A percentile compares a stretch with the other conserved stretches of the same genome.
phyloP scores from a whole-genome alignment of 2,797 vertebrate genomes.

The Intellagama lesueurii region DNA sequence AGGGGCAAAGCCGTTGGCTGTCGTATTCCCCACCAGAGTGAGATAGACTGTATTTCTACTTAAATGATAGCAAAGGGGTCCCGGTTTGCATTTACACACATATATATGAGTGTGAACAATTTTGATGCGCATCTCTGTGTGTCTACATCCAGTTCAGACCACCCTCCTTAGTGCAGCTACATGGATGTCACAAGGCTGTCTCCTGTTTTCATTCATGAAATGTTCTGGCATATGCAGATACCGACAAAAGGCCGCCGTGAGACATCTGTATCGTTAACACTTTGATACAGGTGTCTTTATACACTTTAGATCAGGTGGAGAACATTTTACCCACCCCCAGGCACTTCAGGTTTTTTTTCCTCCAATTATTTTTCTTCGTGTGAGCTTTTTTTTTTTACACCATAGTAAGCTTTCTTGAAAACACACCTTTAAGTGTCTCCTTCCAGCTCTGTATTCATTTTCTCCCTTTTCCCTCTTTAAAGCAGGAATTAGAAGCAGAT shows the following conservation, averaged over 20 bases:
- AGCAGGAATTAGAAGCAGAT: not conserved
- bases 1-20: too few species aligned
- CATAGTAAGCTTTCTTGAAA: constrained; percentile 3
- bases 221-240: not conserved
- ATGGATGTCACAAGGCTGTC: too few species aligned
- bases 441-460: not conserved
- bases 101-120: too few species aligned
- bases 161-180: too few species aligned
- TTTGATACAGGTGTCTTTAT: too few species aligned
- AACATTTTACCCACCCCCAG: constrained; percentile 17
- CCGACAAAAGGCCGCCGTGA: not conserved
- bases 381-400: not conserved
- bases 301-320: not conserved
- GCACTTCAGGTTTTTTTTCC: not conserved
- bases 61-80: too few species aligned
- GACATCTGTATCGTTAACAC: constrained; percentile 4
- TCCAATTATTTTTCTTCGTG: not conserved
- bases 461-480: not conserved
- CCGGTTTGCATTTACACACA: too few species aligned
- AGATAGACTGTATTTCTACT: too few species aligned
- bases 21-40: too few species aligned
- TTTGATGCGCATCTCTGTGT: too few species aligned
- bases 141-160: too few species aligned
- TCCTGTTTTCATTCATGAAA: not conserved
- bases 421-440: not conserved